These are phyloP conservation scores for Neopelma chrysocephalum DNA, from an alignment of 2,797 vertebrate species.

Conservation along the genomic window DNA sequence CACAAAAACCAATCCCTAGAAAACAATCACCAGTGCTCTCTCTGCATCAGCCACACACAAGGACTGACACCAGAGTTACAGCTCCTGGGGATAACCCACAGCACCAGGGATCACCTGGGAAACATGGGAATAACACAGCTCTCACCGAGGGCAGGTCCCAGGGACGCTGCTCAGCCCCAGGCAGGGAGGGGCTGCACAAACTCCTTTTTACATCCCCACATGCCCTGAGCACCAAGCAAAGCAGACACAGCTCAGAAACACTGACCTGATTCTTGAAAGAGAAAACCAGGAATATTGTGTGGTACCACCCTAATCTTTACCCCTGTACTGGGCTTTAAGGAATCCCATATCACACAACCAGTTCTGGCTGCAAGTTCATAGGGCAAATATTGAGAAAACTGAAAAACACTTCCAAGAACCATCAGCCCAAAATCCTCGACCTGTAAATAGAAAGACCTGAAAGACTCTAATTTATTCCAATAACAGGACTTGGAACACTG, in stretches of 20 bases:
- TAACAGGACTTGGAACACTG: neutral
- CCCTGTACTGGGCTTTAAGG: neutral
- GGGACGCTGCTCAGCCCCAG: neutral
- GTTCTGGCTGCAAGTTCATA: neutral
- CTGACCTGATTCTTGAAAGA: neutral
- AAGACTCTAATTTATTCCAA: neutral
- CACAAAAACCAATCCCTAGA: no score
- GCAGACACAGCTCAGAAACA: neutral
- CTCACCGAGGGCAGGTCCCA: neutral
- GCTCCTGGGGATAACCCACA: neutral
- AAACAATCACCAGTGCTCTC: neutral
- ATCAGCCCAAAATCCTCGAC: neutral
- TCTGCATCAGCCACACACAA: neutral
- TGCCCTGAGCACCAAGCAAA: neutral
- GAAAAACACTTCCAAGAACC: neutral
- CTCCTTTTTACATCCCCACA: no score
- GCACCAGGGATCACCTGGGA: neutral
- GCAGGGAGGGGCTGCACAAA: neutral
- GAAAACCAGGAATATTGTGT: neutral
- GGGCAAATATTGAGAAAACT: neutral
- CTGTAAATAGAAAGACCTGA: neutral
- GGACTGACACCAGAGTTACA: no score
- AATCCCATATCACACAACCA: neutral
- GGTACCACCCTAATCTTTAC: accelerated
- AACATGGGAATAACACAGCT: neutral